Percentiles rank a stretch among this genome's conserved stretches.
These are phyloP conservation scores for Galemys pyrenaicus DNA, from an alignment of 2,113 vertebrate species.

Conservation along the genomic window DNA sequence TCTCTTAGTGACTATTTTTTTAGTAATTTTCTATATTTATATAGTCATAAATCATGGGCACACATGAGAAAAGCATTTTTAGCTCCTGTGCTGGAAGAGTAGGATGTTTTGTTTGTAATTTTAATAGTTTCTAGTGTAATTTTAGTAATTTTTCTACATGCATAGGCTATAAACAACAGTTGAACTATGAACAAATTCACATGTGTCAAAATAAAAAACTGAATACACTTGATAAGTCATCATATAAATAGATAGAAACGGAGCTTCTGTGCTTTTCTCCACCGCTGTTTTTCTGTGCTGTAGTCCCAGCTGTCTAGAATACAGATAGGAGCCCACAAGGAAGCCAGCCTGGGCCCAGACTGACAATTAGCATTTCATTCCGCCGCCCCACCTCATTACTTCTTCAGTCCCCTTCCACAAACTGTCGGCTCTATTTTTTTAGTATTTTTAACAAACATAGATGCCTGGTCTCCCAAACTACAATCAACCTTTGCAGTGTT, in stretches of 20 bases:
- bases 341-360: neutral
- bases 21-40: neutral
- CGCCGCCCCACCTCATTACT: neutral
- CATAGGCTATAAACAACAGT: neutral
- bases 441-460: neutral
- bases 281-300: neutral
- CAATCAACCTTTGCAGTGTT: neutral
- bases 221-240: neutral
- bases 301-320: neutral
- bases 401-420: neutral
- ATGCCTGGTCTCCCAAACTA: neutral
- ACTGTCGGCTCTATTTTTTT: neutral
- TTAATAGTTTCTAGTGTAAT: neutral
- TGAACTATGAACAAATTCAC: neutral
- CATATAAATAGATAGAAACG: neutral
- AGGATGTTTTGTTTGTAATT: slow-evolving; percentile 1
- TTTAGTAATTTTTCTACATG: neutral
- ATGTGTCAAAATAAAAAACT: neutral
- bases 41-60: neutral
- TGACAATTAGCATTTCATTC: neutral
- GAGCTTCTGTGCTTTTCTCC: neutral
- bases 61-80: neutral
- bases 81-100: neutral
- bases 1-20: neutral
- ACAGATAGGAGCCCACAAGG: neutral